phyloP scores from a whole-genome alignment of 2,113 vertebrate species.

The Oryzias celebensis region DNA sequence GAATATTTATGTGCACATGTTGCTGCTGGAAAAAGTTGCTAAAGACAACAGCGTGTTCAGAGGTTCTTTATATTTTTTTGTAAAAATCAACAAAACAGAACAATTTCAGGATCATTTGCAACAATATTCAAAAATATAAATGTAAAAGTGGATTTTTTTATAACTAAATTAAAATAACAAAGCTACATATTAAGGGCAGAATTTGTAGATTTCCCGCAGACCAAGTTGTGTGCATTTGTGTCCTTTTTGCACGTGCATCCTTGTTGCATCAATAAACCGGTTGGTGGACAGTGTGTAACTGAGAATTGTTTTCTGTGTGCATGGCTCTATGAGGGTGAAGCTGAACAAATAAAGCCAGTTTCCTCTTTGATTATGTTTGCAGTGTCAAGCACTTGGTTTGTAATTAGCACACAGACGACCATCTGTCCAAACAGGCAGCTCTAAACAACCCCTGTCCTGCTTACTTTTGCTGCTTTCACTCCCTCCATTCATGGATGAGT shows the following conservation, averaged over 20 bases:
- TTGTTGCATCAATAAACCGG: conserved; percentile 35
- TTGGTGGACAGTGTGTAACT: conserved; percentile 38
- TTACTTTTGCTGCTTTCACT: conserved; percentile 58
- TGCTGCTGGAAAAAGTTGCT: no score
- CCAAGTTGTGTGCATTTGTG: conserved; percentile 12
- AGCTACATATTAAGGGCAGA: conserved; percentile 2
- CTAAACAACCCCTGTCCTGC: conserved; percentile 63
- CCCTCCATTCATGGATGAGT: conserved; percentile 53
- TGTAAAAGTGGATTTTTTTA: no score
- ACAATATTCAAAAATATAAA: no score
- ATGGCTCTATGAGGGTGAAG: conserved; percentile 57
- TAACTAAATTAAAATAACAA: no score
- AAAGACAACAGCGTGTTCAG: no score
- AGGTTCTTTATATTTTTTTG: no score
- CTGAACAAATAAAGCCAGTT: conserved; percentile 71
- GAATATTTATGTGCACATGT: no score
- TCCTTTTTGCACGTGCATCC: conserved; percentile 21
- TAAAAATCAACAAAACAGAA: no score
- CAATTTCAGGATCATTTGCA: no score
- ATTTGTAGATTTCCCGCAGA: conserved; percentile 16
- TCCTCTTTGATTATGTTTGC: conserved; percentile 74
- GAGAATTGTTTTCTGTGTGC: conserved; percentile 20
- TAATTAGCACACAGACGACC: conserved; percentile 77
- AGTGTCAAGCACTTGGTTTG: conserved; percentile 72
- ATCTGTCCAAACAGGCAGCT: conserved; percentile 77